Base-by-base conservation (phyloP, 2,113 vertebrate genomes). In the Cyprinodon brontotheroides region DNA sequence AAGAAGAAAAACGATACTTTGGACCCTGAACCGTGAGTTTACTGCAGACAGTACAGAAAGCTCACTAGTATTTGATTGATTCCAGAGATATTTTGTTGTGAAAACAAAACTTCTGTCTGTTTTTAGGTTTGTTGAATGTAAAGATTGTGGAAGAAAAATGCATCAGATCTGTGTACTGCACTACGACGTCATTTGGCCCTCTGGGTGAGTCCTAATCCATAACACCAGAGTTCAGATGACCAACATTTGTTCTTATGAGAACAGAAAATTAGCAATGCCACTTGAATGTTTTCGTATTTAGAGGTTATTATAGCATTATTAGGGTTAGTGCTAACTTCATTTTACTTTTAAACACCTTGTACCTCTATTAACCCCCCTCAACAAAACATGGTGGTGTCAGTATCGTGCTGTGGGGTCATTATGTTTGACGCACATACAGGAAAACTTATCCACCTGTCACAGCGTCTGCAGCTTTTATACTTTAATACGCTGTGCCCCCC, bases 91-190 rank as follows among this genome's bases (percentile, higher is more conserved):
- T 3, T 5, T 64, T 3, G 15, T 61, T 14, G 2, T 6, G 22
- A 60, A 73, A 41, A 9, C 53, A 37, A 67, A 48, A 20, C 29
- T 5, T 78, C 59, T 89, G 4, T 83, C 10, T 57, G 17, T 0
- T 76, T 74, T 29, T 85, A 99, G 98, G 89, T 99, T 98, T 93
- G 95, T 99, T 87, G 98, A 99, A 92, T 99, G 98, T 95, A 99
- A 99, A 90, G 98, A 99, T 70, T 99, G 98, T 89, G 98, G 97
- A 82, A 95, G 98, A 81, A 99, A 99, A 93, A 99, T 99, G 98
- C 98, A 99, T 91, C 98, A 99, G 93, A 99, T 99, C 75, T 99
- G 98, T 40, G 98, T 97, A n/a, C 92, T 99, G 68, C 98, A 99
- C 92, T 98, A 97, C 64, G 98, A 99, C 17, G 96, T 97, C 86